Evolutionary conservation across 1,140 invertebrate species (phyloP).

Genomic region (Drosophila oshimai): DNA sequence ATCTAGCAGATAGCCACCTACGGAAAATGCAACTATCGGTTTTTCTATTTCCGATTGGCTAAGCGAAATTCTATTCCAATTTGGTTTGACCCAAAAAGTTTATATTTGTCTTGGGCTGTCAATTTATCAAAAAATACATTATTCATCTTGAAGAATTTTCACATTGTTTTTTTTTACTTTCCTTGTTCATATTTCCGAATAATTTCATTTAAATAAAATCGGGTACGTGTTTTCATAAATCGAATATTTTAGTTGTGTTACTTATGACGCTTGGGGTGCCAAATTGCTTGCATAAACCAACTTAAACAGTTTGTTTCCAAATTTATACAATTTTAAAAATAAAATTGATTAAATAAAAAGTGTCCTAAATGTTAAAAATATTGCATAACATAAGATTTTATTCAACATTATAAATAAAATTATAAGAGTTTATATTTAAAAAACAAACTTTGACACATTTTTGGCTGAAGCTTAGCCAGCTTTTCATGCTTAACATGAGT

Average conservation of each 20-base stretch:
- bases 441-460: not conserved
- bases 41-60: not conserved
- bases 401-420: too few species aligned
- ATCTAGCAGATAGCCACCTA: not conserved
- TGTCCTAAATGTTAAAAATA: not conserved
- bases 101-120: slow-evolving; percentile 11
- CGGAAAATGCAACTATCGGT: not conserved
- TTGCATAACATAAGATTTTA: too few species aligned
- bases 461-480: not conserved
- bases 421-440: too few species aligned
- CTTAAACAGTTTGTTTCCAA: slow-evolving; percentile 1
- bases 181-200: slow-evolving; percentile 16
- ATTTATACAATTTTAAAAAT: not conserved
- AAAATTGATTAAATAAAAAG: slow-evolving; percentile 1
- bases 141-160: slow-evolving; percentile 21
- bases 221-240: not conserved
- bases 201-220: slow-evolving; percentile 7
- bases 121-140: slow-evolving; percentile 36
- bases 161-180: slow-evolving; percentile 10
- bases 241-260: not conserved
- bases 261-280: slow-evolving; percentile 21
- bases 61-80: not conserved
- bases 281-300: slow-evolving; percentile 32
- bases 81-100: not conserved
- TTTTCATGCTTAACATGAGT: slow-evolving; percentile 25